phyloP scores from a whole-genome alignment of 2,888 invertebrate species.

The Cotesia congregata region DNA sequence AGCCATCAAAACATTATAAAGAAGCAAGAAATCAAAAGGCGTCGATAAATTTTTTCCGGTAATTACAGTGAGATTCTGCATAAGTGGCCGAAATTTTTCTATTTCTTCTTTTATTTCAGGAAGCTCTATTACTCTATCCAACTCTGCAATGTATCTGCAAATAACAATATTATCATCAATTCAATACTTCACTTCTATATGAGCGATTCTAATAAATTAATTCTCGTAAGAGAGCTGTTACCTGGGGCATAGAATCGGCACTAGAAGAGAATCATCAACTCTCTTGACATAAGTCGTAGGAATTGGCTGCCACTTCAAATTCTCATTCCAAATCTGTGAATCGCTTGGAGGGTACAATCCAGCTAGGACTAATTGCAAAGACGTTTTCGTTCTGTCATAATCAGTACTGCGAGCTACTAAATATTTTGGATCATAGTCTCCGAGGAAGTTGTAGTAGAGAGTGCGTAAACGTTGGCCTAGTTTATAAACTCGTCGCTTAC shows the following conservation, averaged over 20 bases:
- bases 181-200: too few species aligned
- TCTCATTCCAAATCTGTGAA: slow-evolving; percentile 73
- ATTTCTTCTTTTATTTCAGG: slow-evolving; percentile 17
- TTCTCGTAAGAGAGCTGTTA: slow-evolving; percentile 36
- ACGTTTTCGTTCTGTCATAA: slow-evolving; percentile 81
- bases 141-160: background rate
- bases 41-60: slow-evolving; percentile 34
- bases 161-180: background rate
- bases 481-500: slow-evolving; percentile 71
- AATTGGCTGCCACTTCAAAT: slow-evolving; percentile 78
- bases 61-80: slow-evolving; percentile 21
- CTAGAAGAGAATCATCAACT: slow-evolving; percentile 51
- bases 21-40: slow-evolving; percentile 25
- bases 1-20: slow-evolving; percentile 38
- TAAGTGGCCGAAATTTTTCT: background rate
- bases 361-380: slow-evolving; percentile 76
- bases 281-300: slow-evolving; percentile 42
- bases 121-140: slow-evolving; percentile 5
- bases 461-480: slow-evolving; percentile 71
- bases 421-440: slow-evolving; percentile 66
- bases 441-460: slow-evolving; percentile 70
- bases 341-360: slow-evolving; percentile 77
- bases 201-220: too few species aligned
- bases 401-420: slow-evolving; percentile 74
- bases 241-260: slow-evolving; percentile 54